Base-by-base conservation (phyloP, 2,113 vertebrate genomes). In the Saimiri boliviensis region DNA sequence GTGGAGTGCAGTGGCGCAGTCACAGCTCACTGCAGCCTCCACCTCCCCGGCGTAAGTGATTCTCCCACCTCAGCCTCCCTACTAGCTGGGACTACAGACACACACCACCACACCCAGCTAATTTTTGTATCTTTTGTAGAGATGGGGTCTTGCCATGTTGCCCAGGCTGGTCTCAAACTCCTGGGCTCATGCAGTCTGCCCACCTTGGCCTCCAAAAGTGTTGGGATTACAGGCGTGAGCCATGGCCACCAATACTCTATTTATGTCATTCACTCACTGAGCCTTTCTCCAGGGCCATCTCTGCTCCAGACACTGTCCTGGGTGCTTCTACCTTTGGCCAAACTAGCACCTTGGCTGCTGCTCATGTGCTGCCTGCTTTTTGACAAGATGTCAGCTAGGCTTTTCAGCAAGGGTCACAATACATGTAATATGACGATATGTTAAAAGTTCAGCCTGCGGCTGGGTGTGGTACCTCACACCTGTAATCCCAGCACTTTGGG, bases 381-480 rank as follows among this genome's bases (percentile, higher is more conserved):
- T 79, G 80, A 8, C 76, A 58, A 71, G 79, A 32, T 94, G 91
- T 95, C 74, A 89, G 66, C 45, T 94, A 45, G 42, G 45, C 93
- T 93, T 88, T 92, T 79, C 79, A 96, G 92, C 77, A 12, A 97
- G 97, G 94, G 92, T 96, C 96, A 96, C 35, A 93, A 95, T 97
- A 93, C 0, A 0, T 79, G 86, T 97, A 93, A 97, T 96, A 71
- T 58, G 4, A 35, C 68, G 27, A n/a, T 63, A 85, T 66, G 60
- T 91, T 94, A 91, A 94, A 93, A 95, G 89, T 79, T 58, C 83
- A 68, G 32, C 4, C 37, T 73, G 70, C 5, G 5, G 56, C 56
- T 8, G 2, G 56, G 56, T 8, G 6, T 25, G 56, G 56, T 58
- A 21, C 2, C 56, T 58, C 56, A 58, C 16, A 2, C 8, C 21